Evolutionary conservation across 2,797 vertebrate genomes (phyloP).

Genomic region (Lateolabrax maculatus): DNA sequence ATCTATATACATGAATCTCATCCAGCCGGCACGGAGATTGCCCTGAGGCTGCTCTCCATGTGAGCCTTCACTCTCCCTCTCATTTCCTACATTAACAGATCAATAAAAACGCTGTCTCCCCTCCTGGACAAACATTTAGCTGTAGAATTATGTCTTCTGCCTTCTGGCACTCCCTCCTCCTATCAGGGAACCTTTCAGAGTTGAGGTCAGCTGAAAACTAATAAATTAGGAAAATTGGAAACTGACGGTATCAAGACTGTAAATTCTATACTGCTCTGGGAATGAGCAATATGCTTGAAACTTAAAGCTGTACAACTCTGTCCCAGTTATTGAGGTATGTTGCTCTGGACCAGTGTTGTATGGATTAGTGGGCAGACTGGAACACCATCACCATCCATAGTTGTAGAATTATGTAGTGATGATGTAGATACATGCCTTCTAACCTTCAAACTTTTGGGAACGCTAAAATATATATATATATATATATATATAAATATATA

Average conservation of each 20-base stretch:
- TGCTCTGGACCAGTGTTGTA: no score
- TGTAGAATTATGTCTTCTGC: background rate
- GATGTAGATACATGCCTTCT: no score
- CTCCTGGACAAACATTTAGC: background rate
- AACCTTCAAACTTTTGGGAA: no score
- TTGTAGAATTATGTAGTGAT: no score
- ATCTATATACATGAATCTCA: background rate
- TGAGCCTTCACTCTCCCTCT: background rate
- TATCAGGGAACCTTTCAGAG: background rate
- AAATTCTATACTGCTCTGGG: background rate
- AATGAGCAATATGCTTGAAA: background rate
- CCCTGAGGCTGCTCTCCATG: background rate
- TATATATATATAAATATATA: no score
- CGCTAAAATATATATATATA: no score
- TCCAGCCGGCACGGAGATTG: background rate
- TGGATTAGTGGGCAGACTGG: no score
- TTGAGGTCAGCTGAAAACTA: background rate
- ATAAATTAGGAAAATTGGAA: background rate
- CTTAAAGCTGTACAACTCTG: no score
- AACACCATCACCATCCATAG: no score
- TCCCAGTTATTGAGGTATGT: no score
- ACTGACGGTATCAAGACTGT: background rate
- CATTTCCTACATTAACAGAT: slow-evolving; percentile 8
- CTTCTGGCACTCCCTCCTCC: background rate
- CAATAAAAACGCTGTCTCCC: background rate